These are phyloP conservation scores for Phoenicopterus ruber DNA, from an alignment of 2,113 vertebrate genomes.

Conservation along the genomic window DNA sequence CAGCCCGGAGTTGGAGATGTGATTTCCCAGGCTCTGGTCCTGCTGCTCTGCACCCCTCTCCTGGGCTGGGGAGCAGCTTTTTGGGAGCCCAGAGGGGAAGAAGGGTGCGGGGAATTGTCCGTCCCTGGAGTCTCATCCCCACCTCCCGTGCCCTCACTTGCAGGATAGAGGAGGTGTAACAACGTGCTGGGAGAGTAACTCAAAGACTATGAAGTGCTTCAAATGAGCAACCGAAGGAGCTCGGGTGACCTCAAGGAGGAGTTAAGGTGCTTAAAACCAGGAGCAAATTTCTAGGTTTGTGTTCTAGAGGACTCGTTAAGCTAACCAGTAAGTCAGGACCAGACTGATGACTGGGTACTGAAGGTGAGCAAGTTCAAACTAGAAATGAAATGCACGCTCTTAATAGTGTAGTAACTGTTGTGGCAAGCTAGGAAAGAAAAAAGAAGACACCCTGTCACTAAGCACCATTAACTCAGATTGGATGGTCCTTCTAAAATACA, in stretches of 20 bases:
- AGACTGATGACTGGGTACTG: neutral
- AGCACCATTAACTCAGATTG: fast-evolving
- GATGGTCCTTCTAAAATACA: neutral
- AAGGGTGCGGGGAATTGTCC: fast-evolving
- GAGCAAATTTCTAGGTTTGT: neutral
- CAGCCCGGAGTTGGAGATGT: neutral
- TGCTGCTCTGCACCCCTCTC: neutral
- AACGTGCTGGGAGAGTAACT: fast-evolving
- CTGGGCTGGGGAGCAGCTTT: neutral
- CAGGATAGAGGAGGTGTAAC: neutral
- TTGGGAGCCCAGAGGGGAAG: neutral
- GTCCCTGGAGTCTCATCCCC: neutral
- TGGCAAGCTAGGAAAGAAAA: neutral
- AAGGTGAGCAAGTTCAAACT: neutral
- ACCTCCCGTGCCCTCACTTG: neutral
- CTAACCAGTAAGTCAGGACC: neutral
- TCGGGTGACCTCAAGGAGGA: neutral
- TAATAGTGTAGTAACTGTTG: neutral
- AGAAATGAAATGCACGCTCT: neutral
- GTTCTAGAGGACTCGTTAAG: neutral
- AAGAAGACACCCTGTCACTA: neutral
- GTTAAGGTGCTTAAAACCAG: neutral
- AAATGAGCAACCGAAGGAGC: neutral
- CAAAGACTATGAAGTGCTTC: neutral
- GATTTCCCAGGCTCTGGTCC: neutral